Evolutionary conservation across 2,888 invertebrate species (phyloP), one percentile per base, ranked within the genome.

Genomic region (Palloptera scutellata): DNA sequence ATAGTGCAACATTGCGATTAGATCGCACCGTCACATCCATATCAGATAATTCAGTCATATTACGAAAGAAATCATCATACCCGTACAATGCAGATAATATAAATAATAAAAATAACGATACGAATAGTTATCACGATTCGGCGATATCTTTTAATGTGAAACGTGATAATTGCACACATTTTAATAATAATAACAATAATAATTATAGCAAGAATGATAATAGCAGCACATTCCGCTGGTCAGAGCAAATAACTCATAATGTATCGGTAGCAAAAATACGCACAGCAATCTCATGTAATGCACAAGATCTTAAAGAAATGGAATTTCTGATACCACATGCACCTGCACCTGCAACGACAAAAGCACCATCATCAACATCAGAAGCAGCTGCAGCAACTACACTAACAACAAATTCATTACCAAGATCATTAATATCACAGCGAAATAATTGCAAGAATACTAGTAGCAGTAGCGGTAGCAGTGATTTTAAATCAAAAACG

Each of bases 321-420:
- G 85, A 85, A 76, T 85, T 80, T 76, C 77, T 85, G 63, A 71
- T 84, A 74, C 84, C 81, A 52, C 77, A 79, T 19, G 53, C 51
- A 9, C 30, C 67, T 42, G 54, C 70, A 67, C 5, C 66, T 61
- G 77, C 87, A 80, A 20, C 67, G 59, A 17, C 61, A 40, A 1
- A 63, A 68, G n/a, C 59, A 69, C 13, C 64, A 55, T 78, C 87
- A 79, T 84, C 85, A 15, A 6, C 58, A 64, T 48, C 48, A n/a
- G 17, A 17, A 69, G 83, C 87, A 76, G 79, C 55, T 68, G 41
- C 70, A 41, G 43, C 71, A 86, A 48, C 64, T 64, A n/a, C 61
- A 59, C 8, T 64, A 43, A 40, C 69, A 68, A 53, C 71, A 43
- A 15, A 64, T 52, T 57, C 19, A 61, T 45, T 15, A 1, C 55